phyloP scores from a whole-genome alignment of 2,797 vertebrate genomes.

The Karalla daura region DNA sequence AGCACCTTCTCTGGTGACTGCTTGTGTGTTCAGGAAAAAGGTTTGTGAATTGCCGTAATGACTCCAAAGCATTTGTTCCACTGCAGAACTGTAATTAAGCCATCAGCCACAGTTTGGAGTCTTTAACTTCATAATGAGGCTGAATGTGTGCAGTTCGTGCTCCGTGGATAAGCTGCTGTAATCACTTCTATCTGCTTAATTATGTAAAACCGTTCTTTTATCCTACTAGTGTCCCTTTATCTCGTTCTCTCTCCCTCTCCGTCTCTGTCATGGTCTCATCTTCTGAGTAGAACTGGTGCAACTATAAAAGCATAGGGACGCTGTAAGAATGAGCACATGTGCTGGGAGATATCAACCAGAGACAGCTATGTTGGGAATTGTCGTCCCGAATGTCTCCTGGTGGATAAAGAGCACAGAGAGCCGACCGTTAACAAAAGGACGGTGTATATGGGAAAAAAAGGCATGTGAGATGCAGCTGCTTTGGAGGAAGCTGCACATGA shows the following conservation, averaged over 20 bases:
- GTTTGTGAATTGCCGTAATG: constrained; percentile 68
- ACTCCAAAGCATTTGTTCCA: constrained; percentile 78
- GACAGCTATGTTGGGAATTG: constrained; percentile 33
- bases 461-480: constrained; percentile 19
- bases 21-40: constrained; percentile 60
- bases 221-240: constrained; percentile 72
- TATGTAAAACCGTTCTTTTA: constrained; percentile 86
- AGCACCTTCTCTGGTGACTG: constrained; percentile 38
- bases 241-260: constrained; percentile 39
- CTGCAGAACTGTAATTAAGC: constrained; percentile 83
- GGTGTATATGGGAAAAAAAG: constrained; percentile 23
- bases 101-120: constrained; percentile 84
- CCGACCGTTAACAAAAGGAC: constrained; percentile 44
- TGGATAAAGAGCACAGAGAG: constrained; percentile 44
- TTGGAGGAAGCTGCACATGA: constrained; percentile 18
- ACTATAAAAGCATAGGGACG: constrained; percentile 31
- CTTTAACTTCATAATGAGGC: constrained; percentile 86
- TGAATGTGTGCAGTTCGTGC: constrained; percentile 79
- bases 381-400: constrained; percentile 46
- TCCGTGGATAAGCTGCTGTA: constrained; percentile 83
- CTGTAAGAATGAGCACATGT: constrained; percentile 6
- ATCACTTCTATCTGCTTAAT: constrained; percentile 87
- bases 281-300: constrained; percentile 38
- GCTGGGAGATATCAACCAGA: constrained; percentile 48
- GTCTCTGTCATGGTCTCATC: constrained; percentile 46